Base-by-base conservation (phyloP, 2,888 invertebrate species). In the Eretmocerus hayati region DNA sequence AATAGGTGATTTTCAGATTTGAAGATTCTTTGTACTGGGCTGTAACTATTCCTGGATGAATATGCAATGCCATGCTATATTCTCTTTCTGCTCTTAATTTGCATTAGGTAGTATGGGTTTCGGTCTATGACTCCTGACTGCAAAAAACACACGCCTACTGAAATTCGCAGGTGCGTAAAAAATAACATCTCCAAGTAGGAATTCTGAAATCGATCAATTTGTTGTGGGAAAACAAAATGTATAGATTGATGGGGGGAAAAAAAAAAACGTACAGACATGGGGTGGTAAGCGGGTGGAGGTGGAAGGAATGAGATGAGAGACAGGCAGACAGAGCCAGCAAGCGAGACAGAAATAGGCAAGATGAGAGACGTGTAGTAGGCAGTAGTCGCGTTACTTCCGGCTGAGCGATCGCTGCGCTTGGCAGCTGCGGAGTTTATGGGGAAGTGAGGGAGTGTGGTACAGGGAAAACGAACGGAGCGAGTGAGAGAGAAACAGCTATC, bases 321-420 rank as follows among this genome's bases (percentile, higher is more conserved):
- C 11, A 26, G 8, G 50, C 52, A 32, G 56, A 53, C 52, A 59
- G 61, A 60, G n/a, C n/a, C n/a, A n/a, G n/a, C n/a, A 47, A n/a
- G n/a, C n/a, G 42, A 49, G 53, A 48, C 44, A 37, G 47, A 44
- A n/a, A n/a, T n/a, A 48, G 47, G 44, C 19, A 41, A 56, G 47
- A 43, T 42, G 59, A 58, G 60, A 62, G 64, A 65, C 61, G 63
- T 64, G 66, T 66, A 64, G 67, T 65, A 69, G 69, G 68, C 71
- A 70, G 69, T 69, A 71, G 71, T 71, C 70, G 69, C 59, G 67
- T 70, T 70, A 69, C 68, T 70, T 69, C 69, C 69, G 69, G 67
- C 60, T 67, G 70, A 69, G 68, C 62, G 66, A 56, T 61, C 62
- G 62, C 69, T 71, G 69, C 63, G 70, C 69, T 63, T 71, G 71